These are phyloP conservation scores for Oryzias melastigma DNA, from an alignment of 2,113 vertebrate genomes.

Conservation along the genomic window DNA sequence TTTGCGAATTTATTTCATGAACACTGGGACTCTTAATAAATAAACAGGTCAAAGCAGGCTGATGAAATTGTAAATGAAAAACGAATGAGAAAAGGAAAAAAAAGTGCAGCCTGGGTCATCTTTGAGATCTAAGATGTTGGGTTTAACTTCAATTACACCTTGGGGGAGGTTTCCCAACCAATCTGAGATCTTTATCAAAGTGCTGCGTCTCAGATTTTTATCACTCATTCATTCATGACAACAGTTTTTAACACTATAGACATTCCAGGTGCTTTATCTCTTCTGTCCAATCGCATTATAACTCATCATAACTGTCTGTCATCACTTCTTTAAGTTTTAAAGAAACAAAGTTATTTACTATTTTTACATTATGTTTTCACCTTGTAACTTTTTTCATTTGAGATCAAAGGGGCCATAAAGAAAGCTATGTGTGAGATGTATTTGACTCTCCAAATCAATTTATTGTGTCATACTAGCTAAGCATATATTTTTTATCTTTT, in stretches of 20 bases:
- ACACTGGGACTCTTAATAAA: constrained; percentile 55
- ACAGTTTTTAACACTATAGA: constrained; percentile 63
- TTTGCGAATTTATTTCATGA: constrained; percentile 55
- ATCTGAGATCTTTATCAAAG: constrained; percentile 81
- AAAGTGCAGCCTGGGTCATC: constrained; percentile 73
- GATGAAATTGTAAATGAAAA: constrained; percentile 39
- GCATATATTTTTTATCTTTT: too few species aligned
- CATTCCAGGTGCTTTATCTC: constrained; percentile 60
- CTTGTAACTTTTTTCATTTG: too few species aligned
- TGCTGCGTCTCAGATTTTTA: constrained; percentile 77
- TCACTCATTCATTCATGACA: constrained; percentile 73
- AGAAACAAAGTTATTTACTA: too few species aligned
- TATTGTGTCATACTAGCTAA: too few species aligned
- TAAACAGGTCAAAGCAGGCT: constrained; percentile 23
- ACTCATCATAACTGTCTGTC: too few species aligned
- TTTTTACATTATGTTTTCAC: too few species aligned
- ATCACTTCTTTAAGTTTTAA: too few species aligned
- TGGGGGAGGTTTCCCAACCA: constrained; percentile 71
- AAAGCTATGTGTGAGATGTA: too few species aligned
- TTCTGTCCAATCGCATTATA: constrained; percentile 20
- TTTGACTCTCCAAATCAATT: too few species aligned
- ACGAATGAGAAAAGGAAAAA: constrained; percentile 54
- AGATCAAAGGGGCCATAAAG: too few species aligned
- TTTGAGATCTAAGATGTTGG: constrained; percentile 76
- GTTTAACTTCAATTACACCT: constrained; percentile 85